Conservation (phyloP, 2,888 invertebrate genomes). For the Hermaeophaga mercurialis region DNA sequence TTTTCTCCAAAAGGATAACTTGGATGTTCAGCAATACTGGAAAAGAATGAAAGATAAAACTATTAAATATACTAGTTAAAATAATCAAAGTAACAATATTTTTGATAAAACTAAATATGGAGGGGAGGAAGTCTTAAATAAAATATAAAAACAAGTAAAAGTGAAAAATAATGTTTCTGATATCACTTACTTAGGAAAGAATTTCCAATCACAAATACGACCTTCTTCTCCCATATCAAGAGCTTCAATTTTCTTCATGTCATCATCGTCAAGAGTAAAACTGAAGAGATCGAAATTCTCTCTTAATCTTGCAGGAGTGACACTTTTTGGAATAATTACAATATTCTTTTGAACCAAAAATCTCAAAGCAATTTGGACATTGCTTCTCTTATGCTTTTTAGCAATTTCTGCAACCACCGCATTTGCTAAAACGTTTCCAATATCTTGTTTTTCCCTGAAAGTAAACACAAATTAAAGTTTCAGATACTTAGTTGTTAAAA, state of each 20-base stretch:
- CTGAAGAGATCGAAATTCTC: constrained; percentile 77
- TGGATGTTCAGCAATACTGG: constrained; percentile 31
- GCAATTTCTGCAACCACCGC: constrained; percentile 62
- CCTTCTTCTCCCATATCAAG: constrained; percentile 68
- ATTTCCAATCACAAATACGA: constrained; percentile 67
- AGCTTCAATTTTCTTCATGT: constrained; percentile 63
- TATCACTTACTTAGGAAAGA: constrained; percentile 22
- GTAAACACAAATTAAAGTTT: too few relatives aligned
- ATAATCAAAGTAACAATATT: neutral
- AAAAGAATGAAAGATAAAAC: neutral
- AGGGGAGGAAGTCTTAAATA: neutral
- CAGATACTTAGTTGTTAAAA: too few relatives aligned
- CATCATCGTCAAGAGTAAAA: constrained; percentile 66
- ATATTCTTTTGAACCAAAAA: constrained; percentile 73
- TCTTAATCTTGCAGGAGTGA: constrained; percentile 69
- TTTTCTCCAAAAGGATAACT: constrained; percentile 28
- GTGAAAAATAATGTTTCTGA: too few relatives aligned
- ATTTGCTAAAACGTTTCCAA: constrained; percentile 68
- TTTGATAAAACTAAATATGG: neutral
- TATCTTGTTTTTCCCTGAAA: constrained; percentile 56
- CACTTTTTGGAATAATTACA: constrained; percentile 81
- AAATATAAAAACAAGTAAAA: neutral
- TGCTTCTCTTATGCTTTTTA: constrained; percentile 65
- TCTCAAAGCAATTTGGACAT: constrained; percentile 74
- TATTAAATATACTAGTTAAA: neutral